A percentile compares a stretch with the other conserved stretches of the same genome.
Evolutionary conservation across 2,888 invertebrate species (phyloP).

Genomic region (Drosophila infuscata): DNA sequence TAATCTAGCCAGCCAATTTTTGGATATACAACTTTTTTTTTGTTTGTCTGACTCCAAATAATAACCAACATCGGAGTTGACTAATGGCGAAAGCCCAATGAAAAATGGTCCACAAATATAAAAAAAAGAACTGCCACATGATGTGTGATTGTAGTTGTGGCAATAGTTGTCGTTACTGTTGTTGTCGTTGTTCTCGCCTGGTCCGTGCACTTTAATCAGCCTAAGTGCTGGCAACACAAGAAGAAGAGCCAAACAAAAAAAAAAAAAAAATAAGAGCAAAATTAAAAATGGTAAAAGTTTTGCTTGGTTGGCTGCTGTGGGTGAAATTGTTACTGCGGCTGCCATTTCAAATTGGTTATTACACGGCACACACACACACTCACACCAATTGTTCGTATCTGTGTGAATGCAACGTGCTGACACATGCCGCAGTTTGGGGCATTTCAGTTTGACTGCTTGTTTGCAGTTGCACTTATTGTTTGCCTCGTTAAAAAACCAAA

Average conservation of each 20-base stretch:
- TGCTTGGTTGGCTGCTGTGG: conserved; percentile 47
- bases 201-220: conserved; percentile 76
- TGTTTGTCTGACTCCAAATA: conserved; percentile 31
- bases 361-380: conserved; percentile 41
- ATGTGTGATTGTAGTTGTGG: conserved; percentile 28
- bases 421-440: conserved; percentile 35
- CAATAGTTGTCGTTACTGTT: conserved; percentile 26
- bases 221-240: conserved; percentile 63
- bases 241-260: conserved; percentile 5
- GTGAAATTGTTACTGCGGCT: conserved; percentile 25
- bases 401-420: conserved; percentile 22
- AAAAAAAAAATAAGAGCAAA: conserved; percentile 25
- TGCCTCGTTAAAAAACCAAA: conserved; percentile 39
- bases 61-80: conserved; percentile 47
- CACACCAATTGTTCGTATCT: background rate
- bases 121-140: conserved; percentile 23
- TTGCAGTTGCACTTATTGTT: conserved; percentile 50
- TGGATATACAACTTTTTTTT: conserved; percentile 1
- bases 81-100: conserved; percentile 56
- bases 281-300: conserved; percentile 74
- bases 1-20: background rate
- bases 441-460: conserved; percentile 20
- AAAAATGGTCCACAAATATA: conserved; percentile 30
- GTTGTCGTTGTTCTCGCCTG: conserved; percentile 36
- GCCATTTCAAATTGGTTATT: conserved; percentile 77